phyloP scores from a whole-genome alignment of 2,797 vertebrate genomes.

The Linurgus olivaceus region DNA sequence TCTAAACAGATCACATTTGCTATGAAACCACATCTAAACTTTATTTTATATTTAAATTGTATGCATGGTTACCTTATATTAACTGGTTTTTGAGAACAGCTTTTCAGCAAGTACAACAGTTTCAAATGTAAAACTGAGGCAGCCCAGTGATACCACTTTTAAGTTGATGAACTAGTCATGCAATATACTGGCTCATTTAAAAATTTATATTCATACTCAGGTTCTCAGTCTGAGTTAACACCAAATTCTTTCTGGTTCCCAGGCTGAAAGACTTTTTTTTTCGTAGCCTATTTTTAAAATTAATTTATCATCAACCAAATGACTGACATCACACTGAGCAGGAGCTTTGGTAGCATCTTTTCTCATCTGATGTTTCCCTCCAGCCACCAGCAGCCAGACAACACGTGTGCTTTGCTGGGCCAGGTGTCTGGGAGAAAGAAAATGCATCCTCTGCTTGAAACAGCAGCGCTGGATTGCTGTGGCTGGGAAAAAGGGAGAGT shows the following conservation, averaged over 20 bases:
- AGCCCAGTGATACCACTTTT: not conserved
- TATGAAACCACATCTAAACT: not conserved
- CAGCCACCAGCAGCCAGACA: not conserved
- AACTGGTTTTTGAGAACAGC: not conserved
- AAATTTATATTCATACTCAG: slow-evolving; percentile 2
- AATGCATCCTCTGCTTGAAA: not conserved
- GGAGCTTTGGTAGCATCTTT: not conserved
- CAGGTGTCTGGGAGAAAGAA: not conserved
- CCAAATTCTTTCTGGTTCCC: not conserved
- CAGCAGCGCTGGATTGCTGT: not conserved
- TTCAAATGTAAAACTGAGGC: not conserved
- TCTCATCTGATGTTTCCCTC: not conserved
- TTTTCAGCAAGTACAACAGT: not conserved
- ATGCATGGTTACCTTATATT: not conserved
- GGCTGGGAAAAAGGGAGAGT: not conserved
- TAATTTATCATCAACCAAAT: not conserved
- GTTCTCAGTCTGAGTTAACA: slow-evolving; percentile 5
- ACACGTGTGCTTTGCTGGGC: not conserved
- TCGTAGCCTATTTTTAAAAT: not conserved
- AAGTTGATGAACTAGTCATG: not conserved
- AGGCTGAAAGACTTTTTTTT: not conserved
- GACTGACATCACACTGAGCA: not conserved
- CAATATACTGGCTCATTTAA: not conserved
- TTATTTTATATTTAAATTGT: not conserved
- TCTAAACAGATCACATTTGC: not conserved